phyloP scores from a whole-genome alignment of 1,140 invertebrate species.

The Caenorhabditis inopinata region DNA sequence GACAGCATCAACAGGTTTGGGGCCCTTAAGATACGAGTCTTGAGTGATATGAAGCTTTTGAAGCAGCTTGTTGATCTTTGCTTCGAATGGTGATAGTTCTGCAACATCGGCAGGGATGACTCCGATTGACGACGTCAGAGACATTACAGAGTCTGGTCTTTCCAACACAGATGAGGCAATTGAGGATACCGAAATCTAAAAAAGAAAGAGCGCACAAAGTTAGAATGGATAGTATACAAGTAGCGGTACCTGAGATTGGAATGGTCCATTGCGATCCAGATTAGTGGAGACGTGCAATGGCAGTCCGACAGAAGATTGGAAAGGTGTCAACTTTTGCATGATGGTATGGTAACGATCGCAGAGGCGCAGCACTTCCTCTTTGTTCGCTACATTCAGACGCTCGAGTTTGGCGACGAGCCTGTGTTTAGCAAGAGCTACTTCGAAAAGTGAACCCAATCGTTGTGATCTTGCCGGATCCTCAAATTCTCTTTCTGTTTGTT shows the following conservation, averaged over 20 bases:
- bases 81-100: slow-evolving; percentile 33
- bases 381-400: slow-evolving; percentile 42
- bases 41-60: slow-evolving; percentile 25
- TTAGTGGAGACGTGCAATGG: slow-evolving; percentile 36
- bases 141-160: slow-evolving; percentile 27
- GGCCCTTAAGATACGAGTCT: slow-evolving; percentile 35
- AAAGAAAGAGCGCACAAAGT: no score
- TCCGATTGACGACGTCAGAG: slow-evolving; percentile 26
- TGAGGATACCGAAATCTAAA: slow-evolving; percentile 31
- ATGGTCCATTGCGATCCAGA: slow-evolving; percentile 28
- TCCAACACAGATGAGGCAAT: slow-evolving; percentile 34
- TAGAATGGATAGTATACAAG: background rate
- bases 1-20: slow-evolving; percentile 27
- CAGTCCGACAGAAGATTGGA: slow-evolving; percentile 33
- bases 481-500: slow-evolving; percentile 21
- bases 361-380: slow-evolving; percentile 34
- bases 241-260: slow-evolving; percentile 35
- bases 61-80: background rate
- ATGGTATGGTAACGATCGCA: slow-evolving; percentile 23
- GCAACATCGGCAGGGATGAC: slow-evolving; percentile 1
- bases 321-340: slow-evolving; percentile 13
- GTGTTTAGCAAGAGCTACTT: slow-evolving; percentile 28
- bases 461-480: background rate
- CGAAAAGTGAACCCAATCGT: slow-evolving; percentile 1
- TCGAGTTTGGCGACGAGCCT: slow-evolving; percentile 41